Evolutionary conservation across 2,113 vertebrate species (phyloP).

Genomic region (Varanus salvator): DNA sequence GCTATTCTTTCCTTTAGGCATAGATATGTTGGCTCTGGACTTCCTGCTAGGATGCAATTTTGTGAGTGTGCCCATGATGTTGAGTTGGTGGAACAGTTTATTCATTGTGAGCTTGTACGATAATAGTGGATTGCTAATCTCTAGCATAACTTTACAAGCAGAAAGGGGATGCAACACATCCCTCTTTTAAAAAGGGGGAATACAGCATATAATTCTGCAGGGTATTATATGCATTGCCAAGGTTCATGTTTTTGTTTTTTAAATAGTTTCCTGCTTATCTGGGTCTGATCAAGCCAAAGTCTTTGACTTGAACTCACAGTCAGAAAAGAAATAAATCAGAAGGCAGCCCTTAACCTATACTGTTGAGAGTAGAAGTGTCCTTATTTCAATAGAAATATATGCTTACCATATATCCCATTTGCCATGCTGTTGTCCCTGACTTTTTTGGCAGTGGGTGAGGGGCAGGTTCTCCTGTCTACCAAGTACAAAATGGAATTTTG

Average conservation of each 20-base stretch:
- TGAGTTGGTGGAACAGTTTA: not conserved
- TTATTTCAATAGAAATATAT: not conserved
- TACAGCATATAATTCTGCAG: not conserved
- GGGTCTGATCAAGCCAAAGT: not conserved
- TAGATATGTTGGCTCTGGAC: accelerated
- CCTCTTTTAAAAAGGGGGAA: not conserved
- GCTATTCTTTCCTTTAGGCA: not conserved
- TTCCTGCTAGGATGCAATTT: not conserved
- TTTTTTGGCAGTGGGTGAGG: not conserved
- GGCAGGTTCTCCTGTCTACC: not conserved
- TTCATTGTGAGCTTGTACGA: not conserved
- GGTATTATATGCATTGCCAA: not conserved
- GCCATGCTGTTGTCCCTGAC: too few species aligned
- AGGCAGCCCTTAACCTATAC: not conserved
- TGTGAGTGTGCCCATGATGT: too few species aligned
- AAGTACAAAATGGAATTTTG: not conserved
- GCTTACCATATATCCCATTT: too few species aligned
- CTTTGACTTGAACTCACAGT: not conserved
- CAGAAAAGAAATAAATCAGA: not conserved
- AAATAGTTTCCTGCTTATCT: not conserved
- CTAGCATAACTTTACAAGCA: not conserved
- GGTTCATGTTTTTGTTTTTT: too few species aligned
- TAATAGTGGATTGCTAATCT: not conserved
- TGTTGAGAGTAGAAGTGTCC: not conserved
- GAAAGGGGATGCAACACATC: not conserved